Conservation (phyloP, 2,797 vertebrate species). For the Stomatorhinus walkeri region DNA sequence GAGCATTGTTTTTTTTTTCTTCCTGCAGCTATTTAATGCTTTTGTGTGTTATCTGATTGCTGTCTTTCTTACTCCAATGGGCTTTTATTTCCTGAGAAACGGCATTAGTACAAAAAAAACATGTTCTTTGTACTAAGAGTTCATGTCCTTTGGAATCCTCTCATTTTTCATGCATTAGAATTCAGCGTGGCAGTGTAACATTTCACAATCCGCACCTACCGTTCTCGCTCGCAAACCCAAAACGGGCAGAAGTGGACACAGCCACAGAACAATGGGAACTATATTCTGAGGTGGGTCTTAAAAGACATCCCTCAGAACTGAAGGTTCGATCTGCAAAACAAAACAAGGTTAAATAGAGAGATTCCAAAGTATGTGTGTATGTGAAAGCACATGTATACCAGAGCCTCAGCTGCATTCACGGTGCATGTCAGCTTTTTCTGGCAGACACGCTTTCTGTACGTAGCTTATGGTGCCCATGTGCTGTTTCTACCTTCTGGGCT, state of each 20-base stretch:
- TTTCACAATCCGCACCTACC: background rate
- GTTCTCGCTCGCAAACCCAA: background rate
- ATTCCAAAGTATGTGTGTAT: constrained; percentile 21
- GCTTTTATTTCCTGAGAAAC: constrained; percentile 56
- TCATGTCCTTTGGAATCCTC: constrained; percentile 49
- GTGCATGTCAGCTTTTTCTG: background rate
- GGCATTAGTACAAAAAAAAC: constrained; percentile 59
- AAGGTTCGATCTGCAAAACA: background rate
- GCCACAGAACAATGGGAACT: background rate
- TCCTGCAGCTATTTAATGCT: background rate
- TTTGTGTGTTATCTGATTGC: constrained; percentile 47
- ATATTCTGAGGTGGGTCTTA: background rate
- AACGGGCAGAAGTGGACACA: background rate
- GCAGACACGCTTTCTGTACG: constrained; percentile 17
- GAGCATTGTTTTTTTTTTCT: background rate
- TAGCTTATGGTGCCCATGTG: constrained; percentile 45
- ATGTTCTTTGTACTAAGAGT: constrained; percentile 59
- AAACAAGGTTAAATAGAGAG: background rate
- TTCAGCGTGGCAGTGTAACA: constrained; percentile 38
- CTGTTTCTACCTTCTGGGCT: constrained; percentile 40
- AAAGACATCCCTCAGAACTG: background rate
- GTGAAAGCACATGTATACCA: constrained; percentile 18
- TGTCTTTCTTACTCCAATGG: constrained; percentile 65
- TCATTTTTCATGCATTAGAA: constrained; percentile 38
- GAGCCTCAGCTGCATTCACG: constrained; percentile 16